These are phyloP conservation scores for Helarctos malayanus DNA, from an alignment of 2,797 vertebrate genomes.

Conservation along the genomic window DNA sequence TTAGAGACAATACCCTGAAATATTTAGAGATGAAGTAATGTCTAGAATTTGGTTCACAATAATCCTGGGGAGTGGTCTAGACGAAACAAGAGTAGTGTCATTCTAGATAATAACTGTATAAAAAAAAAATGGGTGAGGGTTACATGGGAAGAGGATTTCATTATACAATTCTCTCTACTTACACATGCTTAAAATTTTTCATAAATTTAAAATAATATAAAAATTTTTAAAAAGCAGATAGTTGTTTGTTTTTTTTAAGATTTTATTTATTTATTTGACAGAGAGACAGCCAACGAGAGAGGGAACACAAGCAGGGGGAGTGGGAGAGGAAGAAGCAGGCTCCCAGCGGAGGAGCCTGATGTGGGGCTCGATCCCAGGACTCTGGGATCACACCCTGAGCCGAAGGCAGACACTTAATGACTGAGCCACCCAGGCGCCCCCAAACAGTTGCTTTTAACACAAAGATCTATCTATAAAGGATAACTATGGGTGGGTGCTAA, in stretches of 20 bases:
- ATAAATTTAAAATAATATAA: background rate
- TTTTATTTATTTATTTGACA: too few species aligned
- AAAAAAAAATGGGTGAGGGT: background rate
- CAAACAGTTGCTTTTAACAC: constrained; percentile 12
- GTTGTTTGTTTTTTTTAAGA: background rate
- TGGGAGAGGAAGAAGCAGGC: too few species aligned
- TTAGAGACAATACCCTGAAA: background rate
- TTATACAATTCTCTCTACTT: background rate
- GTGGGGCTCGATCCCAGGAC: too few species aligned
- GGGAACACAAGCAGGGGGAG: too few species aligned
- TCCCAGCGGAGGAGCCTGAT: too few species aligned
- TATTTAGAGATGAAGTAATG: constrained; percentile 8
- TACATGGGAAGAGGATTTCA: background rate
- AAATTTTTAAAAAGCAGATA: background rate
- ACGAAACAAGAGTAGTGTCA: background rate
- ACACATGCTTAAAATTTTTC: constrained; percentile 26
- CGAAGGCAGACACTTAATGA: too few species aligned
- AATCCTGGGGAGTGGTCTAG: background rate
- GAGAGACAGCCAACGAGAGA: too few species aligned
- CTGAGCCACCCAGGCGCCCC: too few species aligned
- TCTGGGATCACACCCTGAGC: too few species aligned
- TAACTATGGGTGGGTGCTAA: background rate
- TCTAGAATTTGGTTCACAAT: constrained; percentile 37
- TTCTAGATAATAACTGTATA: background rate
- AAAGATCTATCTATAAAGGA: background rate